phyloP scores from a whole-genome alignment of 2,888 invertebrate genomes.

The Callinectes sapidus region DNA sequence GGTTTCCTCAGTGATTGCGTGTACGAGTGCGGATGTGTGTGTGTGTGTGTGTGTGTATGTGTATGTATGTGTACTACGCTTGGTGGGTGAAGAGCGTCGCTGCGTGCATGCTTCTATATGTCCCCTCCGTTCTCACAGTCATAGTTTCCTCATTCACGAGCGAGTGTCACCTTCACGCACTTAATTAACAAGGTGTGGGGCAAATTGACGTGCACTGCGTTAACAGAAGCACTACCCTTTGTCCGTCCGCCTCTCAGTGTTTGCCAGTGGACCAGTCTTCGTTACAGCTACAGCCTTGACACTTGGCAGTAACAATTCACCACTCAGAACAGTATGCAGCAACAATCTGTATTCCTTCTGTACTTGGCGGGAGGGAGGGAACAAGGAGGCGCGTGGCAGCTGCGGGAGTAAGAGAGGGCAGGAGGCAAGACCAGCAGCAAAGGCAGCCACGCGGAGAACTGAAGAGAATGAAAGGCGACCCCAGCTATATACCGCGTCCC shows the following conservation, averaged over 20 bases:
- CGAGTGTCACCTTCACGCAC: background rate
- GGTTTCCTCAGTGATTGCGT: background rate
- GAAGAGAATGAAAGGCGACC: background rate
- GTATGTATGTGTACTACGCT: background rate
- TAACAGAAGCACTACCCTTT: background rate
- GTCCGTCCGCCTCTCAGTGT: background rate
- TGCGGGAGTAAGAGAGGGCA: background rate
- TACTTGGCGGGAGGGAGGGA: background rate
- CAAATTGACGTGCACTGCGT: background rate
- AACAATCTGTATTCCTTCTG: background rate
- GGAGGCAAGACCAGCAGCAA: background rate
- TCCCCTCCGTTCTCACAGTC: background rate
- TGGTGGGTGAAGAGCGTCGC: background rate
- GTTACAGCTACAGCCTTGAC: background rate
- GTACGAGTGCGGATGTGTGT: background rate
- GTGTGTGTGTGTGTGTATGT: background rate
- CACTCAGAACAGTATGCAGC: background rate
- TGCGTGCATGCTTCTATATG: background rate
- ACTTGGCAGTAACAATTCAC: background rate
- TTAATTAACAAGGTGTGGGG: background rate
- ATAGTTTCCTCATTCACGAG: background rate
- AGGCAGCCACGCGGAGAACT: constrained; percentile 13
- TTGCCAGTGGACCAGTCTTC: background rate
- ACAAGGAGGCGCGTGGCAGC: background rate
- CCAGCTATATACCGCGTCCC: constrained; percentile 4